phyloP scores from a whole-genome alignment of 2,888 invertebrate genomes.

The Euplexia lucipara region DNA sequence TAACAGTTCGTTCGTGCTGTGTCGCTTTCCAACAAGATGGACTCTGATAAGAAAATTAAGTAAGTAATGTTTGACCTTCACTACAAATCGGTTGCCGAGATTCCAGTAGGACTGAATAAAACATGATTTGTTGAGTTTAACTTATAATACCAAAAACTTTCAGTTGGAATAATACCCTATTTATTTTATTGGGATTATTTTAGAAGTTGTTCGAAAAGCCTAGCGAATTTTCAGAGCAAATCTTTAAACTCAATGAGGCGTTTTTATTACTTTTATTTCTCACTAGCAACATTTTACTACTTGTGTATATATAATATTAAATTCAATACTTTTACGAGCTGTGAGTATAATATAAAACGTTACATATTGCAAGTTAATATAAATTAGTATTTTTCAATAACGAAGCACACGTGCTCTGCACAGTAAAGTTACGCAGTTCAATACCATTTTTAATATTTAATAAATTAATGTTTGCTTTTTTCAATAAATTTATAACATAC shows the following conservation, averaged over 20 bases:
- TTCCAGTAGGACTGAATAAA: conserved; percentile 38
- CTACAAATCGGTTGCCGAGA: conserved; percentile 30
- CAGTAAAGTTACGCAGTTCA: conserved; percentile 72
- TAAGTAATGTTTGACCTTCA: conserved; percentile 51
- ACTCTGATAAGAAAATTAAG: conserved; percentile 62
- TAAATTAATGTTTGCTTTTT: conserved; percentile 71
- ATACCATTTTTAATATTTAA: conserved; percentile 74
- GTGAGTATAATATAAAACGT: conserved; percentile 58
- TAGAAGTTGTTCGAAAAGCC: conserved; percentile 29
- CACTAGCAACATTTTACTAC: conserved; percentile 54
- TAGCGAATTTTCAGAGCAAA: conserved; percentile 45
- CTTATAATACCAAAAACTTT: conserved; percentile 9
- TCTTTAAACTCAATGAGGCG: conserved; percentile 49
- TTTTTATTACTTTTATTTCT: conserved; percentile 58
- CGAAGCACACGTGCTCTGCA: conserved; percentile 65
- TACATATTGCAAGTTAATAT: conserved; percentile 63
- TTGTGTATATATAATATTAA: conserved; percentile 53
- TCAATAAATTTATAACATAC: conserved; percentile 76
- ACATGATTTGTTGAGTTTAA: conserved; percentile 11
- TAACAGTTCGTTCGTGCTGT: conserved; percentile 58
- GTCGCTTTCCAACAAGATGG: conserved; percentile 58
- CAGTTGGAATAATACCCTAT: background rate
- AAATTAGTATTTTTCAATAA: conserved; percentile 67
- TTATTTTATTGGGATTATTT: conserved; percentile 15
- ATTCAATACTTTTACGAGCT: conserved; percentile 62